These are phyloP conservation scores for Eleginops maclovinus DNA, from an alignment of 2,113 vertebrate genomes.

Conservation along the genomic window DNA sequence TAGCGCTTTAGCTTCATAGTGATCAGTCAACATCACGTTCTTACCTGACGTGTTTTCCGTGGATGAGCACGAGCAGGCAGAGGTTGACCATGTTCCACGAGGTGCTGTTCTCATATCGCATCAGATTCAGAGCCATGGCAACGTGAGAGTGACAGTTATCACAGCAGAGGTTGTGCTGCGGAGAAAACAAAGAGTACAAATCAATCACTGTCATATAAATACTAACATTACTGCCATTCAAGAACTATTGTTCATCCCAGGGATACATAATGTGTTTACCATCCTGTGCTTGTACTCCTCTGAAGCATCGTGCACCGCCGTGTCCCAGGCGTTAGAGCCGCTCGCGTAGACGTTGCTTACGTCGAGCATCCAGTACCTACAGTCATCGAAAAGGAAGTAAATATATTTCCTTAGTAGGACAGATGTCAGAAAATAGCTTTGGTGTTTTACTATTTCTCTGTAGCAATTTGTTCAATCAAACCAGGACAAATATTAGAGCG, in stretches of 20 bases:
- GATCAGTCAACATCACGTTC: background rate
- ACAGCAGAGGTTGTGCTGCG: constrained; percentile 97
- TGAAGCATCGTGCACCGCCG: constrained; percentile 92
- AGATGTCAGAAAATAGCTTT: background rate
- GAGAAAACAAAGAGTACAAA: constrained; percentile 9
- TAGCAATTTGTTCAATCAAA: background rate
- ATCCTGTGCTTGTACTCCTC: constrained; percentile 98
- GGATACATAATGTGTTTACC: constrained; percentile 76
- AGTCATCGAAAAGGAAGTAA: too few species aligned
- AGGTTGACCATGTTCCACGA: constrained; percentile 99
- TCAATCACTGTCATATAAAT: background rate
- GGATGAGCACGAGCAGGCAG: constrained; percentile 90
- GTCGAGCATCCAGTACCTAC: constrained; percentile 98
- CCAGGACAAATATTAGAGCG: background rate
- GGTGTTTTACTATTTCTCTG: background rate
- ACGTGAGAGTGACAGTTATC: constrained; percentile 99
- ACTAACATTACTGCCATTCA: too few species aligned
- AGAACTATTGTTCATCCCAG: too few species aligned
- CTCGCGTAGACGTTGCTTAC: constrained; percentile 88
- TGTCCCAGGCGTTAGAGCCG: constrained; percentile 92
- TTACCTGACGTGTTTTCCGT: constrained; percentile 94
- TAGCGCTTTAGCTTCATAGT: background rate
- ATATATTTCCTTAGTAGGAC: background rate
- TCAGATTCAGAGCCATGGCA: constrained; percentile 96
- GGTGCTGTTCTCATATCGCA: constrained; percentile 95